Conservation (phyloP, 1,140 invertebrate genomes). For the Phymastichus coffea region DNA sequence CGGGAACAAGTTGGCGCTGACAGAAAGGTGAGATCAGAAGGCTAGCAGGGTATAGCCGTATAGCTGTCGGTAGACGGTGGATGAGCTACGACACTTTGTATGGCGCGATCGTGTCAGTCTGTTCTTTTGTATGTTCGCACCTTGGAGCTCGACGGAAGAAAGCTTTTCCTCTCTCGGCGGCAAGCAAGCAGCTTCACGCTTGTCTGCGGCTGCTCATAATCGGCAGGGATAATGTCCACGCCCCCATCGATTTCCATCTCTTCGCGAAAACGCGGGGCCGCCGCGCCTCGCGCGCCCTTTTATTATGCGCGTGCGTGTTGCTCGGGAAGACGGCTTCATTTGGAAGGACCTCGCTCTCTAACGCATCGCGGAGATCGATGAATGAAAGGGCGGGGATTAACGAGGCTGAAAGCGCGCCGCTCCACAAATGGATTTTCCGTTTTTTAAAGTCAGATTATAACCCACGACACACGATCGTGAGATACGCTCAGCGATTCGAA, state of each 20-base stretch:
- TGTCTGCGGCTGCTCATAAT: conserved; percentile 44
- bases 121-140: conserved; percentile 53
- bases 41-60: background rate
- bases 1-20: too few species aligned
- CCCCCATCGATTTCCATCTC: conserved; percentile 44
- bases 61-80: conserved; percentile 19
- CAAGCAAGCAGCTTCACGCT: conserved; percentile 18
- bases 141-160: conserved; percentile 41
- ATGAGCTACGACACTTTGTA: conserved; percentile 42
- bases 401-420: background rate
- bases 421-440: conserved; percentile 1
- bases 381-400: conserved; percentile 6
- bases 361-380: background rate
- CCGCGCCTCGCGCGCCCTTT: background rate
- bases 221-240: conserved; percentile 39
- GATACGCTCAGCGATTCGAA: background rate
- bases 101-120: conserved; percentile 42
- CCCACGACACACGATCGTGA: too few species aligned
- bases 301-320: conserved; percentile 8
- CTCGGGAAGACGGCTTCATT: conserved; percentile 1
- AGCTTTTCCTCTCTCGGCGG: conserved; percentile 33
- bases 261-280: conserved; percentile 6
- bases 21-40: too few species aligned
- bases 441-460: conserved; percentile 21
- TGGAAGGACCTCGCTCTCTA: background rate